Conservation (phyloP, 2,113 vertebrate genomes). For the Corydoras sp. region DNA sequence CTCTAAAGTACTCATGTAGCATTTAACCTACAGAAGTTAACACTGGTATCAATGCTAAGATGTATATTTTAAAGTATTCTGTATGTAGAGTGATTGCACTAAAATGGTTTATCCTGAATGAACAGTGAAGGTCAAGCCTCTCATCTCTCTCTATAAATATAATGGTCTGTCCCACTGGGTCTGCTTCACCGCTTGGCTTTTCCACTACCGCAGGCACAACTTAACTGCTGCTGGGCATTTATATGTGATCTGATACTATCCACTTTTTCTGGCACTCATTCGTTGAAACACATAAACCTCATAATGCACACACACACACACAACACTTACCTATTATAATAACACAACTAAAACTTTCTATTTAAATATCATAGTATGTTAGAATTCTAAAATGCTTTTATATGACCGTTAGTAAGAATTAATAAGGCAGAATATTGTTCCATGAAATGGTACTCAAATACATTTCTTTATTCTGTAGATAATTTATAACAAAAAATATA, state of each 20-base stretch:
- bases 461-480: too few species aligned
- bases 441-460: too few species aligned
- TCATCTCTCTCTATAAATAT: slow-evolving; percentile 44
- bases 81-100: slow-evolving; percentile 17
- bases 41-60: not conserved
- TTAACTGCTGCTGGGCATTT: slow-evolving; percentile 30
- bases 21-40: not conserved
- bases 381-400: too few species aligned
- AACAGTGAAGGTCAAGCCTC: slow-evolving; percentile 41
- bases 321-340: not conserved
- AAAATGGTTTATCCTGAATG: slow-evolving; percentile 34
- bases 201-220: slow-evolving; percentile 36
- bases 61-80: not conserved
- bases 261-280: slow-evolving; percentile 4
- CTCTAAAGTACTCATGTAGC: too few species aligned
- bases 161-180: slow-evolving; percentile 44
- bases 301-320: not conserved
- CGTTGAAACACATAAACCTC: not conserved
- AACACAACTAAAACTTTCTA: not conserved
- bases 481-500: too few species aligned
- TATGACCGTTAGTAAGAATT: too few species aligned
- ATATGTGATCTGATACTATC: slow-evolving; percentile 35
- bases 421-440: too few species aligned
- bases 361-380: not conserved
- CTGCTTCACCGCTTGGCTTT: slow-evolving; percentile 26